Evolutionary conservation across 2,797 vertebrate genomes (phyloP).

Genomic region (Aplochiton taeniatus): DNA sequence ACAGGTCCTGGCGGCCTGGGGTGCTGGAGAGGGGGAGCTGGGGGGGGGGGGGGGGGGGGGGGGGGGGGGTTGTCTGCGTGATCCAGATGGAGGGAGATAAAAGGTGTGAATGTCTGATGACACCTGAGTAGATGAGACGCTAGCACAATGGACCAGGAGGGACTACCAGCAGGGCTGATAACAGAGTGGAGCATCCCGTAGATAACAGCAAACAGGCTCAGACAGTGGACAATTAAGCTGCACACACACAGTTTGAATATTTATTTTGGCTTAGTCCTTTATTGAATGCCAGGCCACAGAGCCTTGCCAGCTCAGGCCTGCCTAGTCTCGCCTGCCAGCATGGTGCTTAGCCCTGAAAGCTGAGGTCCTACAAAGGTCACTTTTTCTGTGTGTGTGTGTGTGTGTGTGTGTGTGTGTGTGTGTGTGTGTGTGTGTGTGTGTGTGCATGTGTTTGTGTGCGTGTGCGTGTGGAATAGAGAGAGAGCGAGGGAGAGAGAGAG

Average conservation of each 20-base stretch:
- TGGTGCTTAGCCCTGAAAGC: conserved; percentile 24
- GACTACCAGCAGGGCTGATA: conserved; percentile 42
- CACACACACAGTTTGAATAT: conserved; percentile 3
- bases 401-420: conserved; percentile 17
- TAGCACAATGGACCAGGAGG: conserved; percentile 16
- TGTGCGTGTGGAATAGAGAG: too few species aligned
- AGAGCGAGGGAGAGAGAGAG: too few species aligned
- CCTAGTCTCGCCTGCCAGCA: conserved; percentile 48
- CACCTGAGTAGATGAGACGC: conserved; percentile 36
- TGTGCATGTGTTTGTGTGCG: too few species aligned
- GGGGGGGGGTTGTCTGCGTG: conserved; percentile 1
- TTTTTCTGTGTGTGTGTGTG: conserved; percentile 27
- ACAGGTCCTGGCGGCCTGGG: conserved; percentile 26
- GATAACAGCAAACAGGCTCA: conserved; percentile 10
- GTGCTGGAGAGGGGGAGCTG: conserved; percentile 1
- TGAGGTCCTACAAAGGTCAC: conserved; percentile 31
- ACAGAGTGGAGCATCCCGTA: conserved; percentile 35
- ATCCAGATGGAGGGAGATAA: conserved; percentile 29
- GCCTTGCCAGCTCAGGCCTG: conserved; percentile 13
- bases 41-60: background rate
- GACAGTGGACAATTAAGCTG: too few species aligned
- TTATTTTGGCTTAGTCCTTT: conserved; percentile 30
- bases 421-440: conserved; percentile 3
- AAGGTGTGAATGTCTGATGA: conserved; percentile 37
- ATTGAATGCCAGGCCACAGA: conserved; percentile 6